A percentile compares a stretch with the other conserved stretches of the same genome.
Conservation (phyloP, 1,140 invertebrate genomes). For the Zaprionus capensis region DNA sequence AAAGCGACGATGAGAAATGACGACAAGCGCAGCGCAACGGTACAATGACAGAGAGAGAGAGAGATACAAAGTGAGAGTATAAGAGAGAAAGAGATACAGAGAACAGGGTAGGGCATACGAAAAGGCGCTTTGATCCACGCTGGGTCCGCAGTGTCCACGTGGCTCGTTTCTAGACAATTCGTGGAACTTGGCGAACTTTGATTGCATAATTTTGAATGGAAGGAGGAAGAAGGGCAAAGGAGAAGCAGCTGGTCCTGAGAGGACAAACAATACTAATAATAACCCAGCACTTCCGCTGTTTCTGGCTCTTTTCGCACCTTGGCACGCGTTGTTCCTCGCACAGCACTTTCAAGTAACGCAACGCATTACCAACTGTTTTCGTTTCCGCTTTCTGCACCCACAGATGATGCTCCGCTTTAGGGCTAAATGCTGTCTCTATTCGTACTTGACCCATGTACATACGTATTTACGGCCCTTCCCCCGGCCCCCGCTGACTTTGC, state of each 20-base stretch:
- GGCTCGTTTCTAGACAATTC: conserved; percentile 8
- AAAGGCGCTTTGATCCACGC: conserved; percentile 35
- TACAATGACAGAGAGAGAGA: conserved; percentile 43
- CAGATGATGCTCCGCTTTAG: conserved; percentile 20
- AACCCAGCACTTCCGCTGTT: conserved; percentile 51
- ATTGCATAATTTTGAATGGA: conserved; percentile 60
- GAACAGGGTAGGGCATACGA: conserved; percentile 29
- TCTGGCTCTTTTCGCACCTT: conserved; percentile 55
- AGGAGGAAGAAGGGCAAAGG: not conserved
- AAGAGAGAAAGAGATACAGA: not conserved
- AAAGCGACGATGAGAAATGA: conserved; percentile 76
- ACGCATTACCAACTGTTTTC: conserved; percentile 50
- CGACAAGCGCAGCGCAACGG: conserved; percentile 62
- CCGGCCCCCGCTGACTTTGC: conserved; percentile 59
- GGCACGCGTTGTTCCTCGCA: conserved; percentile 62
- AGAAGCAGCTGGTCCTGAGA: conserved; percentile 23
- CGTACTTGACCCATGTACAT: conserved; percentile 61
- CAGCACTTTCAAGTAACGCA: conserved; percentile 37
- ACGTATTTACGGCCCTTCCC: conserved; percentile 3
- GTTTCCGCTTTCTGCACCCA: conserved; percentile 47
- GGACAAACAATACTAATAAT: not conserved
- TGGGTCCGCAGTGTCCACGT: conserved; percentile 28
- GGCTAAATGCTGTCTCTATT: conserved; percentile 43
- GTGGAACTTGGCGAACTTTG: conserved; percentile 46
- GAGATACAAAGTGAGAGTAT: conserved; percentile 14